phyloP scores from a whole-genome alignment of 2,797 vertebrate genomes.

The Brachyrhaphis roseni region DNA sequence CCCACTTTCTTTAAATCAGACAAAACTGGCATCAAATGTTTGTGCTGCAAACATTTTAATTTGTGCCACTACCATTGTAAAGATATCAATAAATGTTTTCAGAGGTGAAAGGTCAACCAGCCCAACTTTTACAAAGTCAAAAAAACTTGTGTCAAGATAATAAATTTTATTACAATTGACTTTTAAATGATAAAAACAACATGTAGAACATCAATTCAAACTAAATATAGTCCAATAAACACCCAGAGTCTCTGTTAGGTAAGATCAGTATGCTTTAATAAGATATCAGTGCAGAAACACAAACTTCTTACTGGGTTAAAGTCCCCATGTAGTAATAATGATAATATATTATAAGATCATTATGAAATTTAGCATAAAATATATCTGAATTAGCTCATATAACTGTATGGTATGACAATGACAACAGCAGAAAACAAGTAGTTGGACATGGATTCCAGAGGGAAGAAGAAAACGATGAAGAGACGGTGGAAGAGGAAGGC shows the following conservation, averaged over 20 bases:
- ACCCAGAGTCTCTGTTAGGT: conserved; percentile 33
- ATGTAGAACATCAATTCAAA: neutral
- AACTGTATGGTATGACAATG: conserved; percentile 82
- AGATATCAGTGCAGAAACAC: conserved; percentile 98
- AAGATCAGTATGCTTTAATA: conserved; percentile 98
- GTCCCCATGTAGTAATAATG: conserved; percentile 89
- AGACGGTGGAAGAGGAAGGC: conserved; percentile 80
- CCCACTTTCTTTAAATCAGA: too few relatives aligned
- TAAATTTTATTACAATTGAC: neutral
- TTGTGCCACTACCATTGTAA: too few relatives aligned
- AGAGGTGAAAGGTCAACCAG: too few relatives aligned
- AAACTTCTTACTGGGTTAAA: conserved; percentile 91
- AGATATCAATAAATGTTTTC: too few relatives aligned
- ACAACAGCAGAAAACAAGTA: conserved; percentile 67
- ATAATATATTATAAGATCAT: conserved; percentile 83
- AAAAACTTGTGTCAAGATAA: too few relatives aligned
- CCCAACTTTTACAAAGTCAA: too few relatives aligned
- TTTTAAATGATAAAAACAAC: neutral
- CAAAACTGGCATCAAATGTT: too few relatives aligned
- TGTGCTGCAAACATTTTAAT: too few relatives aligned
- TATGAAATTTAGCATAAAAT: conserved; percentile 88
- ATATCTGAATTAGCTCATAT: conserved; percentile 83
- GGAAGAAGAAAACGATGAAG: conserved; percentile 74
- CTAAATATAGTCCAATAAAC: conserved; percentile 17
- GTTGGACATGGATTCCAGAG: conserved; percentile 59